These are phyloP conservation scores for Steinernema carpocapsae DNA, from an alignment of 2,888 invertebrate genomes.

Conservation along the genomic window DNA sequence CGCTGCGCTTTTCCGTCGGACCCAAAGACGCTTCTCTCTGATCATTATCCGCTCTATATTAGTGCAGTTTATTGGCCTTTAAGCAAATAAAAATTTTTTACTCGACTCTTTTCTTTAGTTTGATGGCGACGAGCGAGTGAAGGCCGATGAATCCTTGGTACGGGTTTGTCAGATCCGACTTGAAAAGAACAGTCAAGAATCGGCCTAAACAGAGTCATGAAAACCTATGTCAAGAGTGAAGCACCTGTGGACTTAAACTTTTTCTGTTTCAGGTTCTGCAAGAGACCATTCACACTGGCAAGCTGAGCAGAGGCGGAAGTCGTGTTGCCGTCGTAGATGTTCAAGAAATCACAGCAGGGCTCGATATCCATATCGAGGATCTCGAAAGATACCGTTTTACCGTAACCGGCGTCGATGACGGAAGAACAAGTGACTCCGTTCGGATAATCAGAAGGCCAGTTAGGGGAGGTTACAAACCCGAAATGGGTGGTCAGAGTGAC, in stretches of 20 bases:
- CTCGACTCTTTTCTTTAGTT: no score
- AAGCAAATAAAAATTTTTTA: no score
- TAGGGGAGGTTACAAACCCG: background rate
- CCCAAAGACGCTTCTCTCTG: slow-evolving; percentile 41
- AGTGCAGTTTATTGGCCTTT: no score
- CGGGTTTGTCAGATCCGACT: no score
- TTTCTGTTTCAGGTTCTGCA: background rate
- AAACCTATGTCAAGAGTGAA: background rate
- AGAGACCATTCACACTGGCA: background rate
- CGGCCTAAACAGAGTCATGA: no score
- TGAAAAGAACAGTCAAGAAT: no score
- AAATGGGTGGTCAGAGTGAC: background rate
- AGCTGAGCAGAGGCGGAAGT: background rate
- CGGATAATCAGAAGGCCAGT: background rate
- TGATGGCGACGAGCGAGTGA: no score
- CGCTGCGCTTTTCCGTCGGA: slow-evolving; percentile 53
- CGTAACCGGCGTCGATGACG: slow-evolving; percentile 3
- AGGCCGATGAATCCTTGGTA: no score
- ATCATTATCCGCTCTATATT: background rate
- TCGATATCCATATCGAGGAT: background rate
- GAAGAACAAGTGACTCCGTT: background rate
- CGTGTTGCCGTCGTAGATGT: background rate
- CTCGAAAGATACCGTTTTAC: background rate
- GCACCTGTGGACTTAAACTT: background rate
- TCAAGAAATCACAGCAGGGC: background rate